A percentile compares a stretch with the other conserved stretches of the same genome.
phyloP scores from a whole-genome alignment of 2,888 invertebrate genomes.

The Unio delphinus region DNA sequence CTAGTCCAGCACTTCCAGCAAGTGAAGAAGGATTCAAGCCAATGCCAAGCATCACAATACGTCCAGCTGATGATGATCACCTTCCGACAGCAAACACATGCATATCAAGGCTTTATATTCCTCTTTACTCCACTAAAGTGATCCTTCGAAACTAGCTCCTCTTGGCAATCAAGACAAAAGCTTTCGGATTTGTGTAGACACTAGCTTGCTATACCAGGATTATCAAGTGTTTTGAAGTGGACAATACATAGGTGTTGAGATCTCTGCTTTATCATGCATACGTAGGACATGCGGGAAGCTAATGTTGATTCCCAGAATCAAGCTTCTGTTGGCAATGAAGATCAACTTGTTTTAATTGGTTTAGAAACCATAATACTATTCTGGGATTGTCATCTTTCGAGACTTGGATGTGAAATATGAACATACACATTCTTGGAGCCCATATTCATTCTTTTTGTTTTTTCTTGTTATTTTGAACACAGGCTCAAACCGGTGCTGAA shows the following conservation, averaged over 20 bases:
- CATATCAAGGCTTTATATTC: slow-evolving; percentile 98
- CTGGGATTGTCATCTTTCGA: too few species aligned
- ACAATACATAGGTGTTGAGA: too few species aligned
- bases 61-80: slow-evolving; percentile 97
- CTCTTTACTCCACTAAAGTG: slow-evolving; percentile 87
- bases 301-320: background rate
- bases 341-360: background rate
- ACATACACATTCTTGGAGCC: too few species aligned
- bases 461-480: too few species aligned
- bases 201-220: background rate
- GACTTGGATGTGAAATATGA: too few species aligned
- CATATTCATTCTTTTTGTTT: too few species aligned
- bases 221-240: too few species aligned
- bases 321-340: background rate
- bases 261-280: too few species aligned
- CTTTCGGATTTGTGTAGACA: slow-evolving; percentile 92
- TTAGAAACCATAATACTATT: background rate
- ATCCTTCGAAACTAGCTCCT: slow-evolving; percentile 94
- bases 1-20: slow-evolving; percentile 97
- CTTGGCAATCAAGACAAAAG: slow-evolving; percentile 98
- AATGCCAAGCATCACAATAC: slow-evolving; percentile 96
- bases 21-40: slow-evolving; percentile 99
- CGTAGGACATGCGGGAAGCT: too few species aligned
- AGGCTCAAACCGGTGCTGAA: too few species aligned
- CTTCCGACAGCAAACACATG: slow-evolving; percentile 99